Percentiles rank a stretch among this genome's conserved stretches.
These are phyloP conservation scores for Calvadosia cruxmelitensis DNA, from an alignment of 30 jellyfish, hydroid and myxozoan species.

Conservation along the genomic window DNA sequence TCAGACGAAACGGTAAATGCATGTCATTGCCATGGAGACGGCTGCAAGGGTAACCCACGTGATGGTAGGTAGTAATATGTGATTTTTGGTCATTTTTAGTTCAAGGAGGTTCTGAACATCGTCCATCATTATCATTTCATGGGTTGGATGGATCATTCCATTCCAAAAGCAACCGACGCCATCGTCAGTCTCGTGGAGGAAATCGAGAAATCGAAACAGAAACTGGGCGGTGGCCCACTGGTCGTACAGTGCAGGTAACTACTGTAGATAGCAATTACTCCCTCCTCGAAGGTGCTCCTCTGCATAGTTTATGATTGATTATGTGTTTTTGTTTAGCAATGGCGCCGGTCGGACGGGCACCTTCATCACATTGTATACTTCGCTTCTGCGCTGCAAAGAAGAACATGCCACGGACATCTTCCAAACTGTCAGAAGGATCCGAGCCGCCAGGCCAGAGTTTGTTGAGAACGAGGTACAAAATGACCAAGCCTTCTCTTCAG, in stretches of 20 bases:
- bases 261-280: not conserved
- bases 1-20: constrained; percentile 19
- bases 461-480: constrained; percentile 59
- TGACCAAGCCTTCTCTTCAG: too few species aligned
- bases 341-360: constrained; percentile 75
- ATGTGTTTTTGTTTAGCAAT: constrained; percentile 19
- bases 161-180: constrained; percentile 5
- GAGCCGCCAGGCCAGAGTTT: constrained; percentile 34
- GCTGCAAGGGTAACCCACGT: not conserved
- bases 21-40: not conserved
- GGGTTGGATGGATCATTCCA: constrained; percentile 27
- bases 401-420: constrained; percentile 55
- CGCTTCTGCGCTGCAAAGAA: constrained; percentile 41
- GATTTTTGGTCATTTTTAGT: constrained; percentile 5
- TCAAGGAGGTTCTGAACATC: constrained; percentile 13
- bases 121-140: constrained; percentile 18
- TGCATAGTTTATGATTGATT: not conserved
- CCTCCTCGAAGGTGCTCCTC: too few species aligned
- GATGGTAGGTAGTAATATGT: not conserved
- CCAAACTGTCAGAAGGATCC: constrained; percentile 54
- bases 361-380: constrained; percentile 39
- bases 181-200: constrained; percentile 13
- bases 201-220: constrained; percentile 17
- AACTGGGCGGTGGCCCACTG: constrained; percentile 31
- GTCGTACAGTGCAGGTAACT: constrained; percentile 42